Percentiles rank a stretch among this genome's conserved stretches.
phyloP scores from a whole-genome alignment of 2,113 vertebrate species.

The Mormoops blainvillei region DNA sequence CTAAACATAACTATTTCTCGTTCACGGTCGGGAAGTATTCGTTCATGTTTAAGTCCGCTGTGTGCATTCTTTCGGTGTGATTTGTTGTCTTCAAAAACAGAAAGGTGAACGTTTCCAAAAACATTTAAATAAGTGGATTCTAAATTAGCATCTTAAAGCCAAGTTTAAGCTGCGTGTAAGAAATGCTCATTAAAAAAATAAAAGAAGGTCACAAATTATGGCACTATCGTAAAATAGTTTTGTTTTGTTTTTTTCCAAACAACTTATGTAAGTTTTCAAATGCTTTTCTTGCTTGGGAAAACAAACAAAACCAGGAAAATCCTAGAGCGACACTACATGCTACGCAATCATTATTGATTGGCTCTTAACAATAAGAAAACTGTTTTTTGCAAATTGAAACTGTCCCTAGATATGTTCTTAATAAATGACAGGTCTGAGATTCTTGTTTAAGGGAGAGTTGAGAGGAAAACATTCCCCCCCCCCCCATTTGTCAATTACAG shows the following conservation, averaged over 20 bases:
- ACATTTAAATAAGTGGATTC: neutral
- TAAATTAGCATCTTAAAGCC: slow-evolving; percentile 49
- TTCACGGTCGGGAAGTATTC: neutral
- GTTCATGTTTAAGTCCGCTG: neutral
- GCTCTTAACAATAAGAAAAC: neutral
- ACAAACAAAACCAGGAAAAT: neutral
- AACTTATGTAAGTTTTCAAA: neutral
- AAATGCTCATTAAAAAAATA: neutral
- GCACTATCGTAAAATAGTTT: neutral
- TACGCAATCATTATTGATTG: neutral
- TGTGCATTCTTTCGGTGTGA: neutral
- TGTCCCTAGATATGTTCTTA: neutral
- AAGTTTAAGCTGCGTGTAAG: neutral
- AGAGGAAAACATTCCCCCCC: neutral
- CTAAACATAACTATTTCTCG: neutral
- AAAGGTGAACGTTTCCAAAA: neutral
- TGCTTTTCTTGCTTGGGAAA: neutral
- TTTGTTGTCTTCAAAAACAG: neutral
- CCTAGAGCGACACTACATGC: neutral
- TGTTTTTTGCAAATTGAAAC: neutral
- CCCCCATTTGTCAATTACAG: neutral
- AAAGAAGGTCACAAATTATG: neutral
- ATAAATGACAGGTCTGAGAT: neutral
- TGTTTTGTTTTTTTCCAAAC: neutral
- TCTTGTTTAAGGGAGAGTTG: neutral